Base-by-base conservation (phyloP, 2,113 vertebrate genomes). In the Apeltes quadracus region DNA sequence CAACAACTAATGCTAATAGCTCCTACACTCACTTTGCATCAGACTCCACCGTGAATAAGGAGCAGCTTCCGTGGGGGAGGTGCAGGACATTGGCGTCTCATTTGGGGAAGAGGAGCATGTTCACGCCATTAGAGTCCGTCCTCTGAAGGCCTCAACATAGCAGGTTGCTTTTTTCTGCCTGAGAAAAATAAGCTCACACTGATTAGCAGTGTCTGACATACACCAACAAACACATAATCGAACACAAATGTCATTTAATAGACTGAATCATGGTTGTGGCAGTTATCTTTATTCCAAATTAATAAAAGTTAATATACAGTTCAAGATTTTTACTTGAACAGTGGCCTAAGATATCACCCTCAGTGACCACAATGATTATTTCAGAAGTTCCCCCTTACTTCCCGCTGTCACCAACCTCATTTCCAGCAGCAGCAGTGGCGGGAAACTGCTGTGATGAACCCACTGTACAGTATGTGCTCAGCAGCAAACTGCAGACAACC, bases 101-200 rank as follows among this genome's bases (percentile, higher is more conserved):
- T 61, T 43, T 34, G 13, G 43, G 15, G 44, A 23, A 62, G 25
- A 59, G 20, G 55, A 51, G 54, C 43, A 59, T 13, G 62, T 51
- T 51, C 20, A 66, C 23, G 43, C 39, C 22, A 34, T 75, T 34
- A 46, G 43, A 18, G 12, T 59, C 20, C 0, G 20, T 6, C 27
- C 50, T 36, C 39, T 44, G 22, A 54, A 62, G 23, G 22, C 23
- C 22, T 6, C 18, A 9, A 22, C 44, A 41, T 51, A 4, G 10
- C 8, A 23, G 34, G 20, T 20, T 23, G 69, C 29, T 29, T 51
- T 44, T 67, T 46, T 53, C 32, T 61, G 7, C 8, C 51, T 56
- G 22, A 39, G 67, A 25, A 61, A 59, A n/a, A 61, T 44, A 70
- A 29, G 51, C 34, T 71, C 56, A 55, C 51, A 23, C 32, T 50